Conservation (phyloP, 23 tunicate genomes). For the Halocynthia roretzi region DNA sequence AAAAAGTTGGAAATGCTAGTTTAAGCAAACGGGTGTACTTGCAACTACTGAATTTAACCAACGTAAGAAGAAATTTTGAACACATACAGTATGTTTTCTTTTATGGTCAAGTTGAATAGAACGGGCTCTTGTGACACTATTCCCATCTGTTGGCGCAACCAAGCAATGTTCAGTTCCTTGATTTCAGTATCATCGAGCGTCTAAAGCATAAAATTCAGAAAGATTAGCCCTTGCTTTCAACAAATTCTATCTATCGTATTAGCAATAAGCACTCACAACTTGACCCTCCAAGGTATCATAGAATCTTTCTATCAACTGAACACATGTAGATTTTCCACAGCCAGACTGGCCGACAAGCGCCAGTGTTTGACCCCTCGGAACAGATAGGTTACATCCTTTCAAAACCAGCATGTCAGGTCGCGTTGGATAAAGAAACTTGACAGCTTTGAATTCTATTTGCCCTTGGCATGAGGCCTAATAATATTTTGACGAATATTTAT, state of each 20-base stretch:
- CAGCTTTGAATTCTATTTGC: conserved; percentile 23
- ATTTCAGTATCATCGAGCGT: conserved; percentile 29
- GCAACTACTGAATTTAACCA: no score
- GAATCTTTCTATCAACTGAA: conserved; percentile 53
- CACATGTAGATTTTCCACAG: conserved; percentile 60
- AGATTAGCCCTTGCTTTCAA: neutral
- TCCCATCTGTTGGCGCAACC: conserved; percentile 71
- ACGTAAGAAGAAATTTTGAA: neutral
- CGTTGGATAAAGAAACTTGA: conserved; percentile 33
- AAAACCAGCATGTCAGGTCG: conserved; percentile 45
- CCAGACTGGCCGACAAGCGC: conserved; percentile 71
- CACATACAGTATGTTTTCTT: conserved; percentile 38
- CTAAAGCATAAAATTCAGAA: neutral
- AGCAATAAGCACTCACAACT: conserved; percentile 21
- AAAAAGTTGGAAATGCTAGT: no score
- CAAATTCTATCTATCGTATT: neutral
- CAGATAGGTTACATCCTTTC: conserved; percentile 31
- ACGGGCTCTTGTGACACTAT: conserved; percentile 62
- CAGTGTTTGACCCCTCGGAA: conserved; percentile 37
- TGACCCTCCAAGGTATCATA: conserved; percentile 31
- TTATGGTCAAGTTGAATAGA: conserved; percentile 38
- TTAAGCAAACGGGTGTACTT: no score
- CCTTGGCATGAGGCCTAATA: conserved; percentile 40
- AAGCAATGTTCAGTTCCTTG: conserved; percentile 26
- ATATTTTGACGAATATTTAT: no score